Evolutionary conservation across 2,888 invertebrate genomes (phyloP).

Genomic region (Papilio elwesi): DNA sequence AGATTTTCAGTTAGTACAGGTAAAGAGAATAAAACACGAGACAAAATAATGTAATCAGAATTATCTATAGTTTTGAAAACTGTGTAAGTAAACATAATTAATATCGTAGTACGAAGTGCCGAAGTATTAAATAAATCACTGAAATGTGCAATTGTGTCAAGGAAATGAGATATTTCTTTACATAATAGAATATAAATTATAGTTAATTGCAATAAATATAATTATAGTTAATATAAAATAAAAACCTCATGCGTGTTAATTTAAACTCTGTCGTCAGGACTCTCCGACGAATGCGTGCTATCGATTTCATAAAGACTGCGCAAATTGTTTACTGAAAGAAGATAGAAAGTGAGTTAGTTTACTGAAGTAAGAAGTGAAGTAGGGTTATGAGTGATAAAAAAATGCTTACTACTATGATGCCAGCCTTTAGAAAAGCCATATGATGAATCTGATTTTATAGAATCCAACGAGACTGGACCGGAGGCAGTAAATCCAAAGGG

Average conservation of each 20-base stretch:
- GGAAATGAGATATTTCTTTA: too few relatives aligned
- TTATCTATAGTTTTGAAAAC: too few relatives aligned
- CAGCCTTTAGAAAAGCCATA: conserved; percentile 74
- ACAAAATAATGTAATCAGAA: too few relatives aligned
- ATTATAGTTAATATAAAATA: conserved; percentile 47
- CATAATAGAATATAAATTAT: background rate
- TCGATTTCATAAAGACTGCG: conserved; percentile 69
- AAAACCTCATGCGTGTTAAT: conserved; percentile 66
- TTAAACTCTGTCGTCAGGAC: conserved; percentile 60
- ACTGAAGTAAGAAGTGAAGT: conserved; percentile 19
- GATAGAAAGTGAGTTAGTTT: conserved; percentile 39
- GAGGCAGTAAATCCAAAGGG: conserved; percentile 77
- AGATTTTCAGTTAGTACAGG: too few relatives aligned
- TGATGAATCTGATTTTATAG: conserved; percentile 66
- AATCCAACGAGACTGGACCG: conserved; percentile 57
- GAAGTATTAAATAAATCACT: too few relatives aligned
- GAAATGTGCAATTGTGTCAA: too few relatives aligned
- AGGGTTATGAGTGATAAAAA: conserved; percentile 7
- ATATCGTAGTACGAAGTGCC: too few relatives aligned
- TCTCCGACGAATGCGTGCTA: conserved; percentile 70
- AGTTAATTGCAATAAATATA: background rate
- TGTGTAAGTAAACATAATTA: too few relatives aligned
- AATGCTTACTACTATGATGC: conserved; percentile 78
- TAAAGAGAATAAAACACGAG: too few relatives aligned
- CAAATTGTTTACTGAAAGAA: conserved; percentile 84